These are phyloP conservation scores for Calyptommatus sinebrachiatus DNA, from an alignment of 2,113 vertebrate genomes.

Conservation along the genomic window DNA sequence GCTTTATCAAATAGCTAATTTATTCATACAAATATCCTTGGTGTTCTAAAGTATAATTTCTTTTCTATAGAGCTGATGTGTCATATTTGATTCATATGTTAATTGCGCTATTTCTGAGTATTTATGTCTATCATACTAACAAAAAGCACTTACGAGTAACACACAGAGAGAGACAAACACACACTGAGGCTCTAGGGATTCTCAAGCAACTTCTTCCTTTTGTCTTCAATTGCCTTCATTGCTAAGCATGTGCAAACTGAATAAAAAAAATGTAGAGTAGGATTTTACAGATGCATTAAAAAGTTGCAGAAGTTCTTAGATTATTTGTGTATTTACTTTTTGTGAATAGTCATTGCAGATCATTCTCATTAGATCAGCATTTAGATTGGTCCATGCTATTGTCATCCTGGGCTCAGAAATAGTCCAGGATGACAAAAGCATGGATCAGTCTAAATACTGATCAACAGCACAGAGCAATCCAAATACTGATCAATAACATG, in stretches of 20 bases:
- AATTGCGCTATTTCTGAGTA: conserved; percentile 14
- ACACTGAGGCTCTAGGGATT: not conserved
- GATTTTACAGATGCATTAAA: not conserved
- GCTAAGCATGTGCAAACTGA: not conserved
- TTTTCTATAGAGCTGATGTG: conserved; percentile 12
- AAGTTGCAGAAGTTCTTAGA: not conserved
- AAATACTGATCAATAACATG: too few species aligned
- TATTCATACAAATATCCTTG: conserved; percentile 21
- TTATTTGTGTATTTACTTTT: too few species aligned
- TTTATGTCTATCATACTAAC: conserved; percentile 1
- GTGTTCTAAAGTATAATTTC: conserved; percentile 11
- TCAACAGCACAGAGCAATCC: too few species aligned
- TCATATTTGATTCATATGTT: conserved; percentile 26
- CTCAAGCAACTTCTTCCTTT: not conserved
- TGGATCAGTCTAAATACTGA: too few species aligned
- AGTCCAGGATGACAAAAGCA: too few species aligned
- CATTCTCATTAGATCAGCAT: too few species aligned
- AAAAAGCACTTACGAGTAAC: not conserved
- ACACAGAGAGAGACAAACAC: not conserved
- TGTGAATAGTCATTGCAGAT: too few species aligned
- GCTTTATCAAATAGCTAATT: conserved; percentile 17
- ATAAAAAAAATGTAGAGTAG: conserved; percentile 3
- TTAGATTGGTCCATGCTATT: too few species aligned
- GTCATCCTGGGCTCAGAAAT: too few species aligned
- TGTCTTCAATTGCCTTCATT: not conserved